phyloP scores from a whole-genome alignment of 2,113 vertebrate genomes.

The Pteropus alecto region DNA sequence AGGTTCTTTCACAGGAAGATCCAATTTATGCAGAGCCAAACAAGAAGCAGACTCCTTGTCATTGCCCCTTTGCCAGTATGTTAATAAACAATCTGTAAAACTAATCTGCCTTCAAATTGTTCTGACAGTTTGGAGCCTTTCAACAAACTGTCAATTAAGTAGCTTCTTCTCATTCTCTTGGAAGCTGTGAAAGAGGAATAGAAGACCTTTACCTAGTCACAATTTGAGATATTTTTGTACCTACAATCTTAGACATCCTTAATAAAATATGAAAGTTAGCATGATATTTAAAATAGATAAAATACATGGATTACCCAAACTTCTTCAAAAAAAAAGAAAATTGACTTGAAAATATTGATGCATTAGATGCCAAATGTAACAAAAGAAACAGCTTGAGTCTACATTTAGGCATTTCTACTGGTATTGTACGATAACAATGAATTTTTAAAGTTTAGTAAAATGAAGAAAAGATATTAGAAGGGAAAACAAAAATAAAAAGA shows the following conservation, averaged over 20 bases:
- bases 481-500: not conserved
- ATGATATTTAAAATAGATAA: not conserved
- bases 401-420: not conserved
- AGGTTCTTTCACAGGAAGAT: not conserved
- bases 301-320: not conserved
- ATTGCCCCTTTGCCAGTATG: not conserved
- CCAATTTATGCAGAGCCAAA: not conserved
- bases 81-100: slow-evolving; percentile 44
- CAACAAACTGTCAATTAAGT: not conserved
- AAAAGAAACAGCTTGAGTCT: not conserved
- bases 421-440: not conserved
- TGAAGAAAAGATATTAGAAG: not conserved
- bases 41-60: not conserved
- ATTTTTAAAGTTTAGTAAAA: not conserved
- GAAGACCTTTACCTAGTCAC: not conserved
- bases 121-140: not conserved
- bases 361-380: not conserved
- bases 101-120: slow-evolving; percentile 37
- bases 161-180: not conserved
- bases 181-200: not conserved
- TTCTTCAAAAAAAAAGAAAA: not conserved
- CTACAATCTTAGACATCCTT: not conserved
- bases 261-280: not conserved
- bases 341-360: not conserved
- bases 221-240: not conserved